Conservation (phyloP, 2,888 invertebrate genomes). For the Drosophila borealis region DNA sequence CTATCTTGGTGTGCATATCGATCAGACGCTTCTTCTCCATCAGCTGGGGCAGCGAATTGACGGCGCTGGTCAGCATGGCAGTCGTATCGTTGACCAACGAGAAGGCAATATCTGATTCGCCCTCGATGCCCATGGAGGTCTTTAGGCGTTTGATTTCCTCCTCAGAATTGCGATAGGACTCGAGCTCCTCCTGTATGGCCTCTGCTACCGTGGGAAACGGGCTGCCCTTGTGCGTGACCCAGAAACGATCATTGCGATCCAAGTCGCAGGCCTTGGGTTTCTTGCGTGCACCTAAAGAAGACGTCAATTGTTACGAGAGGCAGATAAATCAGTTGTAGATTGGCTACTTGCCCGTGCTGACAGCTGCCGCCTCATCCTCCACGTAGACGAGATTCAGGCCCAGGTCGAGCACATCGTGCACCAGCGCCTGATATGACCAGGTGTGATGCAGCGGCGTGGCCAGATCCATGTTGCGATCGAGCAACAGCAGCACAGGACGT, state of each 20-base stretch:
- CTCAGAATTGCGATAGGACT: slow-evolving; percentile 95
- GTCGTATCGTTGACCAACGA: slow-evolving; percentile 97
- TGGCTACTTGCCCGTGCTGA: slow-evolving; percentile 54
- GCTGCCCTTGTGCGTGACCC: slow-evolving; percentile 97
- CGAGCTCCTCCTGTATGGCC: slow-evolving; percentile 98
- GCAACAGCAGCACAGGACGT: slow-evolving; percentile 94
- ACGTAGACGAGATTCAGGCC: slow-evolving; percentile 93
- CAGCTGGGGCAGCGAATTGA: slow-evolving; percentile 97
- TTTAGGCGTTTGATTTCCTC: slow-evolving; percentile 98
- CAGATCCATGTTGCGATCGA: slow-evolving; percentile 98
- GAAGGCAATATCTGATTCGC: slow-evolving; percentile 93
- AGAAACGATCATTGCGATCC: slow-evolving; percentile 95
- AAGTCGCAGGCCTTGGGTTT: slow-evolving; percentile 96
- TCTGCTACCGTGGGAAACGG: slow-evolving; percentile 98
- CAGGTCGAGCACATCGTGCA: slow-evolving; percentile 97
- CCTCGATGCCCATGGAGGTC: slow-evolving; percentile 96
- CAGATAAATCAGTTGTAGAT: no score
- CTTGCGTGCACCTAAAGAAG: slow-evolving; percentile 87
- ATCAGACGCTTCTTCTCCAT: slow-evolving; percentile 98
- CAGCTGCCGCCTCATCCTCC: slow-evolving; percentile 87
- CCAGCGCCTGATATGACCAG: slow-evolving; percentile 99
- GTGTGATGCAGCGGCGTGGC: slow-evolving; percentile 99
- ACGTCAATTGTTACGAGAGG: not conserved
- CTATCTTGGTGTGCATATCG: slow-evolving; percentile 99
- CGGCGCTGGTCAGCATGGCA: slow-evolving; percentile 96